Percentiles rank a stretch among this genome's conserved stretches.
phyloP scores from a whole-genome alignment of 1,140 invertebrate genomes.

The Drosophila lini region DNA sequence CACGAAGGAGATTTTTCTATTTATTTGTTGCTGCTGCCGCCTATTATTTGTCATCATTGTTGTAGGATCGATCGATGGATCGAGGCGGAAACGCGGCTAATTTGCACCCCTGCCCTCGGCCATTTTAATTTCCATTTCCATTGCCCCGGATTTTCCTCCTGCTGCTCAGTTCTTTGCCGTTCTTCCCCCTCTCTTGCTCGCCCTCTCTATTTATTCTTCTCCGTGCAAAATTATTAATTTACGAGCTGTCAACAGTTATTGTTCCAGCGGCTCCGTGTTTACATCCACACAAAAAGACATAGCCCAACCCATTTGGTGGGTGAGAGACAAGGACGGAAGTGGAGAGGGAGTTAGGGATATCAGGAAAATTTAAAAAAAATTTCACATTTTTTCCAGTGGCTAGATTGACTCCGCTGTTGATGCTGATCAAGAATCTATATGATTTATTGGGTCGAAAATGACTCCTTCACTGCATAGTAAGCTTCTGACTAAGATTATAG shows the following conservation, averaged over 20 bases:
- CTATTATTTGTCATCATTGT: constrained; percentile 48
- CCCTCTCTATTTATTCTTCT: constrained; percentile 2
- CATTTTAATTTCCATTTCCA: constrained; percentile 2
- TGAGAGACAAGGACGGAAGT: not conserved
- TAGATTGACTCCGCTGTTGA: too few relatives aligned
- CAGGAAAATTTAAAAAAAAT: too few relatives aligned
- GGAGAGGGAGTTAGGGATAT: too few relatives aligned
- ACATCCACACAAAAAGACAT: constrained; percentile 63
- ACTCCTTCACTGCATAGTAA: too few relatives aligned
- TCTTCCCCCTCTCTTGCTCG: not conserved
- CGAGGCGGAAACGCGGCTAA: constrained; percentile 80
- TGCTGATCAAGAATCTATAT: too few relatives aligned
- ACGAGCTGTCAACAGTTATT: constrained; percentile 82
- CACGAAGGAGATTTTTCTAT: constrained; percentile 44
- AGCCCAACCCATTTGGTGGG: constrained; percentile 16
- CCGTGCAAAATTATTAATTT: constrained; percentile 80
- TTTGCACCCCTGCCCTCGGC: constrained; percentile 58
- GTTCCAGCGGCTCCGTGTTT: constrained; percentile 66
- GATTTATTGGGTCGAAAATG: too few relatives aligned
- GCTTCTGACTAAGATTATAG: too few relatives aligned
- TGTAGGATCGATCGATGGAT: constrained; percentile 52
- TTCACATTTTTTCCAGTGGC: too few relatives aligned
- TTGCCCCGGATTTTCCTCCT: constrained; percentile 2
- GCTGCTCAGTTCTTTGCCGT: constrained; percentile 36
- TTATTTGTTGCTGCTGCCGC: constrained; percentile 37